Evolutionary conservation across 2,797 vertebrate genomes (phyloP).

Genomic region (Scolopax rusticola): DNA sequence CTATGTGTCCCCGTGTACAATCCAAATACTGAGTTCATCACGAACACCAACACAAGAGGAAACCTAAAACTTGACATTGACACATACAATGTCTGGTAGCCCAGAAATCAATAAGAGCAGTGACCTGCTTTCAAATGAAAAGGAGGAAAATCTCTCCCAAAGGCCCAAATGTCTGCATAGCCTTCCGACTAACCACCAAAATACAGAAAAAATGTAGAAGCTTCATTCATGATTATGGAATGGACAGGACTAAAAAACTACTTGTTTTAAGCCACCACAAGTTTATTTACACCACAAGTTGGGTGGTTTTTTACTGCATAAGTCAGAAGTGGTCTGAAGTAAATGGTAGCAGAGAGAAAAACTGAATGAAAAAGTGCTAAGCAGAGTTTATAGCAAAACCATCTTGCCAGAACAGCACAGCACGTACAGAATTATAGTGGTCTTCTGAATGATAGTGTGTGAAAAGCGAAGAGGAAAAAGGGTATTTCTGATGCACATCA

Average conservation of each 20-base stretch:
- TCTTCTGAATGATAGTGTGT: background rate
- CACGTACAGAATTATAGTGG: background rate
- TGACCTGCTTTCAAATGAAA: constrained; percentile 74
- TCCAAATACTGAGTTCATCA: background rate
- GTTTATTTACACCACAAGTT: background rate
- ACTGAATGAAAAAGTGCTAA: background rate
- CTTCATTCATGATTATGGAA: background rate
- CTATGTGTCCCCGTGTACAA: background rate
- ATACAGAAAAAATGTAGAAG: background rate
- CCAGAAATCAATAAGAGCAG: constrained; percentile 73
- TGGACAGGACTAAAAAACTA: background rate
- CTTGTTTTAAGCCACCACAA: background rate
- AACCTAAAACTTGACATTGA: constrained; percentile 39
- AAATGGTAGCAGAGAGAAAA: background rate
- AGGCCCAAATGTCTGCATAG: constrained; percentile 20
- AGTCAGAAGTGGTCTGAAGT: background rate
- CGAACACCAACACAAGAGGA: background rate
- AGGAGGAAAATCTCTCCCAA: constrained; percentile 55
- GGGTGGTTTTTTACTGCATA: background rate
- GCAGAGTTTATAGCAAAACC: background rate
- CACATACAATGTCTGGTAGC: constrained; percentile 29
- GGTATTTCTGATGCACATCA: constrained; percentile 21
- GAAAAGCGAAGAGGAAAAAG: background rate
- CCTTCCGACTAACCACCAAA: background rate
- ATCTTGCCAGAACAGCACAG: background rate